Percentiles rank a stretch among this genome's conserved stretches.
Evolutionary conservation across 2,113 vertebrate genomes (phyloP).

Genomic region (Dolichotis patagonum): DNA sequence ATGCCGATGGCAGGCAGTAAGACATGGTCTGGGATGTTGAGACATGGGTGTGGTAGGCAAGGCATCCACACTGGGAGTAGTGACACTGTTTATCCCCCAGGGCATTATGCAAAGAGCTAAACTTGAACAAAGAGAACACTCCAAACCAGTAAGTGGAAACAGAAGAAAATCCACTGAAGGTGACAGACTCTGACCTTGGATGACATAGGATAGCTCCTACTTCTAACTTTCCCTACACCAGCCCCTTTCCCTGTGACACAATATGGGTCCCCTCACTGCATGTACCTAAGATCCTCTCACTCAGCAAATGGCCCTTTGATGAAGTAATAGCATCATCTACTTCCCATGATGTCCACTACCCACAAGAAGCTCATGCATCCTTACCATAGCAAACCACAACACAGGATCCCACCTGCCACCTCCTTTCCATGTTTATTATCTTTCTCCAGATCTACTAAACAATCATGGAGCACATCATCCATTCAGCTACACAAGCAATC

Average conservation of each 20-base stretch:
- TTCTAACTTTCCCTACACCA: neutral
- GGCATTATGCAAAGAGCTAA: neutral
- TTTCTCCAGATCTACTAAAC: neutral
- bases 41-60: neutral
- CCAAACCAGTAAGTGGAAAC: neutral
- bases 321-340: neutral
- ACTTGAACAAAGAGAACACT: slow-evolving; percentile 5
- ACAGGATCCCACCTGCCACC: neutral
- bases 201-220: neutral
- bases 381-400: neutral
- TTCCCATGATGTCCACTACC: neutral
- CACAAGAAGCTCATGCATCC: neutral
- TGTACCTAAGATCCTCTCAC: neutral
- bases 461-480: neutral
- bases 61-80: neutral
- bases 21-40: neutral
- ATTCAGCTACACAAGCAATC: neutral
- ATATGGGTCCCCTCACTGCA: neutral
- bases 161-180: neutral
- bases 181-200: neutral
- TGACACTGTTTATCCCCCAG: neutral
- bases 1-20: neutral
- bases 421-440: neutral
- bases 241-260: neutral
- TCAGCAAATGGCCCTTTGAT: neutral